A percentile compares a stretch with the other conserved stretches of the same genome.
phyloP scores from a whole-genome alignment of 2,797 vertebrate genomes.

The Pteropus rufus region DNA sequence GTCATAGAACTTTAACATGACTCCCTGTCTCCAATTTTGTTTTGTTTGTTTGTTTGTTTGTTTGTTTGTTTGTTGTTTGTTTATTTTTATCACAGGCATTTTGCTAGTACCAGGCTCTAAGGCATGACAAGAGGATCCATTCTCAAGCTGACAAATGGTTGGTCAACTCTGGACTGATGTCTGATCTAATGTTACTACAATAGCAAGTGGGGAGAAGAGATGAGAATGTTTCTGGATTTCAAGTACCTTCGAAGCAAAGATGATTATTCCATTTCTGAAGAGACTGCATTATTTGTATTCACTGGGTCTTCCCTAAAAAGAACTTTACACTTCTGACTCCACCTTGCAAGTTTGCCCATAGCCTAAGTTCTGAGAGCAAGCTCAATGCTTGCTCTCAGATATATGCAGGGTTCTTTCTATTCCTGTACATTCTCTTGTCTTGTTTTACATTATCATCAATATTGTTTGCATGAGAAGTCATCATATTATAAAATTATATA shows the following conservation, averaged over 20 bases:
- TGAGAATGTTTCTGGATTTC: not conserved
- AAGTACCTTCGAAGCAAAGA: not conserved
- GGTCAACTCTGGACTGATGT: not conserved
- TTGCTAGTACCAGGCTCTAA: not conserved
- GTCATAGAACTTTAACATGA: not conserved
- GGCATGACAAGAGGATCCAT: not conserved
- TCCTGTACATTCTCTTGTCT: not conserved
- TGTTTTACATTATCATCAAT: not conserved
- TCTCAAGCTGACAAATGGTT: not conserved
- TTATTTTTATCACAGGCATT: not conserved
- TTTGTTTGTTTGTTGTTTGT: no score
- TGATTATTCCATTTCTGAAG: not conserved
- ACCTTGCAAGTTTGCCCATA: not conserved
- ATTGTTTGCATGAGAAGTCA: not conserved
- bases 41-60: no score
- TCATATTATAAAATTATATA: not conserved
- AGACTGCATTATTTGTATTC: not conserved
- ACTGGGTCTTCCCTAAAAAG: rapidly evolving
- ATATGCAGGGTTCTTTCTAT: not conserved
- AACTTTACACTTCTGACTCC: not conserved
- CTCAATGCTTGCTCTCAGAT: not conserved
- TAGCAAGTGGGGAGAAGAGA: not conserved
- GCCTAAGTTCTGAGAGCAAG: not conserved
- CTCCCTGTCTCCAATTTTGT: not conserved
- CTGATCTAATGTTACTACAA: not conserved